These are phyloP conservation scores for Tetraneura akinire DNA, from an alignment of 1,140 invertebrate species.

Conservation along the genomic window DNA sequence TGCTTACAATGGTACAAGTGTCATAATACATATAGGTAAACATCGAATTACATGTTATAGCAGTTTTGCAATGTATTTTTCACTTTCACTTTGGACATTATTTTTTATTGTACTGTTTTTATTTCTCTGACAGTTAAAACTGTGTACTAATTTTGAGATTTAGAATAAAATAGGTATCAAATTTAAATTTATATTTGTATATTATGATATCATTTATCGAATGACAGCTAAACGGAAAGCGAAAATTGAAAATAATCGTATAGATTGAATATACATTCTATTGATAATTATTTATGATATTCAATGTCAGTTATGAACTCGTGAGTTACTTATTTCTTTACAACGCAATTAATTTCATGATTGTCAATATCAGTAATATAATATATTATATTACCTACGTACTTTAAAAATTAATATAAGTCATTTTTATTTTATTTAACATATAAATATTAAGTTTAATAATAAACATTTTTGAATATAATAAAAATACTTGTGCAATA, in stretches of 20 bases:
- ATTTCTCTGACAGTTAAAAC: neutral
- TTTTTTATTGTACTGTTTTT: neutral
- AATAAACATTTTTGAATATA: too few relatives aligned
- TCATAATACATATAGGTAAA: neutral
- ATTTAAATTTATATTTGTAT: neutral
- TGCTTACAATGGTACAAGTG: neutral
- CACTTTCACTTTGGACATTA: slow-evolving; percentile 11
- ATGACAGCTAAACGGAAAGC: neutral
- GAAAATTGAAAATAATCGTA: neutral
- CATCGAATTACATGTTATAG: too few relatives aligned
- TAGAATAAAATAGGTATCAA: neutral
- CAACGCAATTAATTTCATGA: slow-evolving; percentile 10
- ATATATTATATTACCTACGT: neutral
- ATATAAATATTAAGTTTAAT: neutral
- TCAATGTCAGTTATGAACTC: slow-evolving; percentile 16
- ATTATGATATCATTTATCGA: neutral
- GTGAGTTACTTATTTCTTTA: slow-evolving; percentile 6
- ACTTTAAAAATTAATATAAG: neutral
- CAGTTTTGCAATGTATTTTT: slow-evolving; percentile 13
- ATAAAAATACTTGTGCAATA: too few relatives aligned
- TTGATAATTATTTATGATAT: neutral
- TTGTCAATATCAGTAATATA: neutral
- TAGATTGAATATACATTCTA: too few relatives aligned
- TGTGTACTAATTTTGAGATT: neutral
- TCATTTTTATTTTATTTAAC: neutral